Base-by-base conservation (phyloP, 2,888 invertebrate species). In the Suillia variegata region DNA sequence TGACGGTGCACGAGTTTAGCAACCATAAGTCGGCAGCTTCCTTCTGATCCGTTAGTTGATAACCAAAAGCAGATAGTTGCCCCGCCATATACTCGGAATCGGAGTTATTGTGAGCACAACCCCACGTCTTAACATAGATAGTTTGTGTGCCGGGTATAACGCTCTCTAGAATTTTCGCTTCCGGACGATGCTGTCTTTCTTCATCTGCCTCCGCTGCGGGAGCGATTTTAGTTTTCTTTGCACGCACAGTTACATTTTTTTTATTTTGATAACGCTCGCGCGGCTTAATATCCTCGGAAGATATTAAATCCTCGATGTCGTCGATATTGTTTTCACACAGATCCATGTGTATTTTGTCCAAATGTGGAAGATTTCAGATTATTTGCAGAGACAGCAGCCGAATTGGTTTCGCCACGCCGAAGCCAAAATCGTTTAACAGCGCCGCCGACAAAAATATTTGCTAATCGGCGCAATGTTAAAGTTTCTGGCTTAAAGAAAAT, bases 71-170 rank as follows among this genome's bases (percentile, higher is more conserved):
- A 0, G 93, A 90, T 59, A 99, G 83, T 70, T 96, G 89, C 0
- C 98, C 98, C 0, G 96, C 96, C 98, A 99, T 99, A 79, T 99
- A 99, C 84, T 99, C 98, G 1, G 95, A 93, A 80, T 99, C 98
- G 0, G 96, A 96, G 79, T 89, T 96, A 82, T 99, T 99, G 83
- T 99, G 98, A 0, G 97, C 92, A 80, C 98, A 98, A 3, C 98
- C 98, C 98, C 97, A 98, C 59, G 97, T 98, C 83, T 95, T 95
- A 1, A 97, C 87, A 72, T 89, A 95, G 49, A 96, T 87, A 48
- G 85, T 88, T 80, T 93, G 89, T 0, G 92, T 93, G 1, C 95
- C 87, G 72, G 87, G 87, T 21, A 87, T 86, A 51, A 87, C 84
- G 79, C 87, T 87, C 68, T 86, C 85, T 58, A 86, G 76, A 54